Conservation (phyloP, 2,888 invertebrate genomes). For the Abscondita cerata region DNA sequence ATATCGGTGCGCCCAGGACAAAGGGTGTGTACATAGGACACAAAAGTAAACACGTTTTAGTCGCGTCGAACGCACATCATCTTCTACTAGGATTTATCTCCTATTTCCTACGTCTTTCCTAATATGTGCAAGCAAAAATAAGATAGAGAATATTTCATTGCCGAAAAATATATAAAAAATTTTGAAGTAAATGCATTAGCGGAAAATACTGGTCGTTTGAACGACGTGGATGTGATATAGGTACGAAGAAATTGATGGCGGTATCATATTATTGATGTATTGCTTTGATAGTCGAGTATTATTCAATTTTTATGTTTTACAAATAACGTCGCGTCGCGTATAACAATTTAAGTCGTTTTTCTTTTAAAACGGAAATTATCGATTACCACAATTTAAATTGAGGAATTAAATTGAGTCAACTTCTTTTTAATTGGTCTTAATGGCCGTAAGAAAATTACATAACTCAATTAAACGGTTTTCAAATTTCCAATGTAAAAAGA, state of each 20-base stretch:
- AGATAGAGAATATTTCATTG: conserved; percentile 17
- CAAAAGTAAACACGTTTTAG: conserved; percentile 59
- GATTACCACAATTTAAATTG: too few relatives aligned
- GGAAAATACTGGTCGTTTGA: conserved; percentile 40
- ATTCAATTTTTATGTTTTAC: conserved; percentile 1
- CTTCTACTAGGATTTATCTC: conserved; percentile 30
- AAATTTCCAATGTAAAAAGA: too few relatives aligned
- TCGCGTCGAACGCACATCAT: conserved; percentile 47
- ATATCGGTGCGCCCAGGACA: conserved; percentile 58
- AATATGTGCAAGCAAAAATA: conserved; percentile 10
- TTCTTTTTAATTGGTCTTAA: too few relatives aligned
- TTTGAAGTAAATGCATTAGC: conserved; percentile 39
- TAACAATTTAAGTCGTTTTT: too few relatives aligned
- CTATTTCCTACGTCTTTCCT: conserved; percentile 16
- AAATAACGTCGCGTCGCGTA: too few relatives aligned
- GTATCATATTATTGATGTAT: conserved; percentile 36
- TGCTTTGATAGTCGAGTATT: conserved; percentile 9
- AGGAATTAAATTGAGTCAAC: too few relatives aligned
- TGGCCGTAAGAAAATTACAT: too few relatives aligned
- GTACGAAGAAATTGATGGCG: conserved; percentile 35
- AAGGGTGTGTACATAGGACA: conserved; percentile 61
- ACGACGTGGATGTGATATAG: conserved; percentile 34
- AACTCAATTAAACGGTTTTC: too few relatives aligned
- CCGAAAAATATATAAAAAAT: conserved; percentile 23
- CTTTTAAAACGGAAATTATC: too few relatives aligned